Evolutionary conservation across 2,888 invertebrate species (phyloP).

Genomic region (Pachycephus smyrnensis): DNA sequence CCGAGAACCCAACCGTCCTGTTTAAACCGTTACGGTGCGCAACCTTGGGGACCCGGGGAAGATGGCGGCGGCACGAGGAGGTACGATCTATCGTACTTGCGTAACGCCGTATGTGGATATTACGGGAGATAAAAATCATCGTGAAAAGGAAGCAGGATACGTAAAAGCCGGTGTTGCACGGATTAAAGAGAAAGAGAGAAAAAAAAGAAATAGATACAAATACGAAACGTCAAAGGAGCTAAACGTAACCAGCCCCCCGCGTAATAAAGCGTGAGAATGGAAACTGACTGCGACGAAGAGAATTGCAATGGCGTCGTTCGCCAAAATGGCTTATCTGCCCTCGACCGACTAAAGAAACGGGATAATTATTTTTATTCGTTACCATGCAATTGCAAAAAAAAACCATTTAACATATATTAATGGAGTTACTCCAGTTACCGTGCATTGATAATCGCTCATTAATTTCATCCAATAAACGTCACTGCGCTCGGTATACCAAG

Average conservation of each 20-base stretch:
- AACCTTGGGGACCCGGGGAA: background rate
- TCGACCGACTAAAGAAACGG: background rate
- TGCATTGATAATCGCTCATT: background rate
- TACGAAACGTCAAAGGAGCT: background rate
- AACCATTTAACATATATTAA: no score
- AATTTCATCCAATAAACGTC: background rate
- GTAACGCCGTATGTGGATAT: background rate
- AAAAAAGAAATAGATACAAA: background rate
- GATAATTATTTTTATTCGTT: background rate
- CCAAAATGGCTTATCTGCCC: background rate
- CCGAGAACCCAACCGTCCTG: slow-evolving; percentile 1
- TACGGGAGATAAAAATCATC: background rate
- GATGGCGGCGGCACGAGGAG: background rate
- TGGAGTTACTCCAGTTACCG: background rate
- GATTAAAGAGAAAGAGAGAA: slow-evolving; percentile 14
- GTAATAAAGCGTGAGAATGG: background rate
- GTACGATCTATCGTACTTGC: background rate
- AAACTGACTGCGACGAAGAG: background rate
- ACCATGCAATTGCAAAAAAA: no score
- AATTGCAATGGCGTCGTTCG: background rate
- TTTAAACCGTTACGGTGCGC: slow-evolving; percentile 7
- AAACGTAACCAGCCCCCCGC: background rate
- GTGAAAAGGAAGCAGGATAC: background rate
- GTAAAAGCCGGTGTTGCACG: background rate
- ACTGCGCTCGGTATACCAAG: background rate